Percentiles rank a stretch among this genome's conserved stretches.
Conservation (phyloP, 1,140 invertebrate genomes). For the Neuroterus valhalla region DNA sequence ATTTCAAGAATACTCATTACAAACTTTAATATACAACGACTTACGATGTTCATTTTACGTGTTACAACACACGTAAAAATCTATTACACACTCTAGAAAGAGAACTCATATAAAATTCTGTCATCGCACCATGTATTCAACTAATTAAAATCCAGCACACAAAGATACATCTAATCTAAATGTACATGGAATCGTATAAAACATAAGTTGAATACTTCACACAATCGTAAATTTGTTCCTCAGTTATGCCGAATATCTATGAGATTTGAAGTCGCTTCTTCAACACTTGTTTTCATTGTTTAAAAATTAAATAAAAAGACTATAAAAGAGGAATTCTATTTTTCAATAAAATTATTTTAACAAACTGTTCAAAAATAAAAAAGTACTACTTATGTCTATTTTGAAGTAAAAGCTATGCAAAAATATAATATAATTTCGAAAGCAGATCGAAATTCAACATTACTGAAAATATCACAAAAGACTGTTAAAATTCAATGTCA, state of each 20-base stretch:
- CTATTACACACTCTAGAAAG: not conserved
- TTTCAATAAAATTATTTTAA: no score
- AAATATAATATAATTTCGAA: not conserved
- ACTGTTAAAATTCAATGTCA: no score
- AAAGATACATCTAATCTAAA: not conserved
- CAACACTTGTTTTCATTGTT: no score
- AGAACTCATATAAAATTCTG: not conserved
- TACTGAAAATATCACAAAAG: no score
- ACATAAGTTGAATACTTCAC: not conserved
- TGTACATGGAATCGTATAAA: not conserved
- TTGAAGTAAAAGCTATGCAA: not conserved
- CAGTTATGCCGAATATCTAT: no score
- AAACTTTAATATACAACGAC: conserved; percentile 15
- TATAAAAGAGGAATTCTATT: no score
- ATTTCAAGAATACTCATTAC: not conserved
- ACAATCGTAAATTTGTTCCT: not conserved
- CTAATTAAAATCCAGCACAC: not conserved
- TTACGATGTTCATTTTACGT: not conserved
- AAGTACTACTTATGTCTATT: no score
- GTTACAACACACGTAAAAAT: not conserved
- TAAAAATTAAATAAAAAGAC: no score
- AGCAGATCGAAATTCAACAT: not conserved
- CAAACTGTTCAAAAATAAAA: not conserved
- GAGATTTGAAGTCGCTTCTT: no score
- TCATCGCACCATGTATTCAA: not conserved